A percentile compares a stretch with the other conserved stretches of the same genome.
Conservation (phyloP, 2,888 invertebrate species). For the Erebia palarica region DNA sequence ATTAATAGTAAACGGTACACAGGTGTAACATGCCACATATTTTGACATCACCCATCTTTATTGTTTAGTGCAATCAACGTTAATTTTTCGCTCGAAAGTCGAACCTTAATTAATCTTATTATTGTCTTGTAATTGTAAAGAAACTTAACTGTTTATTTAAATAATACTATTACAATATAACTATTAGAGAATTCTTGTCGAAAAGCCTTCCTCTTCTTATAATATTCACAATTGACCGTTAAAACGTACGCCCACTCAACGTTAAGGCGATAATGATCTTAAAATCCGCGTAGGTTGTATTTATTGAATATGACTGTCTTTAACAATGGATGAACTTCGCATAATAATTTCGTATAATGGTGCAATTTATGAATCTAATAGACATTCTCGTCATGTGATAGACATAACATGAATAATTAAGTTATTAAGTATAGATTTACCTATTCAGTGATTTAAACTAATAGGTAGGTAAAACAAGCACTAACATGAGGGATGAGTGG, state of each 20-base stretch:
- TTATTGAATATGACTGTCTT: constrained; percentile 37
- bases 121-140: constrained; percentile 62
- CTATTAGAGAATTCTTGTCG: constrained; percentile 52
- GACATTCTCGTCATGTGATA: not conserved
- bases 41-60: not conserved
- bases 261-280: constrained; percentile 73
- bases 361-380: constrained; percentile 14
- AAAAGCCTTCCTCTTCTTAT: constrained; percentile 58
- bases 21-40: not conserved
- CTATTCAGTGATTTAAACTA: no score
- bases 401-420: not conserved
- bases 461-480: no score
- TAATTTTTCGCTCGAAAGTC: not conserved
- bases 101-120: constrained; percentile 65
- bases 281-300: constrained; percentile 72
- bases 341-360: constrained; percentile 21
- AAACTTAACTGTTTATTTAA: constrained; percentile 65
- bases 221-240: constrained; percentile 70
- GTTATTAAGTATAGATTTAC: no score
- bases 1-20: no score
- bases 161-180: constrained; percentile 58
- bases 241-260: constrained; percentile 64
- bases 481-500: no score
- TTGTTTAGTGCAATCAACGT: constrained; percentile 44
- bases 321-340: constrained; percentile 29